Base-by-base conservation (phyloP, 1,140 invertebrate species). In the Temnothorax curvispinosus region DNA sequence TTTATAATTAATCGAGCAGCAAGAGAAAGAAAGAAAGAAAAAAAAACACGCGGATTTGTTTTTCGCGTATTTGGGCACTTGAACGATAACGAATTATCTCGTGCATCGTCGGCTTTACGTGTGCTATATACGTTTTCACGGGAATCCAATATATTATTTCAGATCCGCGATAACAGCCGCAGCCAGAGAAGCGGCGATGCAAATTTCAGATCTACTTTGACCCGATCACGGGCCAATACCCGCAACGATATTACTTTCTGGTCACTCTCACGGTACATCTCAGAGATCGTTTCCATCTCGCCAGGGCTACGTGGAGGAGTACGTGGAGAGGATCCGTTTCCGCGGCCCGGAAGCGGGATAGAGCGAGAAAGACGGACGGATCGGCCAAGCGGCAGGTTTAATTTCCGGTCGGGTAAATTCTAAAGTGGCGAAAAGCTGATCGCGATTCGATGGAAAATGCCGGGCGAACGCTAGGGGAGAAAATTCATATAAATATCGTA, bases 371-470 rank as follows among this genome's bases (percentile, higher is more conserved):
- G 89, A 89, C 47, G 86, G 76, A 78, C 80, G 64, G 84, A 77
- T 90, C 78, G 81, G 60, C 62, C 80, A 60, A 89, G 87, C 74
- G 87, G 89, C 76, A 69, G 85, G 87, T 92, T 92, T 92, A 92
- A 92, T 92, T 92, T 92, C 91, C 91, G 91, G 88, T 85, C 67
- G 87, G 89, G 88, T 90, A 92, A 89, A 91, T 88, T 87, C 91
- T 82, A 47, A 77, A 88, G 60, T 74, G 72, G 47, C 41, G 54
- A 85, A 72, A 60, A 69, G 47, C 60, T 89, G 78, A 90, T 76
- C 58, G 69, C 54, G 67, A 75, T 62, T 84, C 69, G 56, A 75
- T 75, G 67, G 60, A 52, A 69, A 77, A 64, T 27, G 27, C 15
- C 13, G 52, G 44, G 56, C 8, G 13, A 54, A 81, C n/a, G 15